Evolutionary conservation across 2,888 invertebrate genomes (phyloP).

Genomic region (Tridacna gigas): DNA sequence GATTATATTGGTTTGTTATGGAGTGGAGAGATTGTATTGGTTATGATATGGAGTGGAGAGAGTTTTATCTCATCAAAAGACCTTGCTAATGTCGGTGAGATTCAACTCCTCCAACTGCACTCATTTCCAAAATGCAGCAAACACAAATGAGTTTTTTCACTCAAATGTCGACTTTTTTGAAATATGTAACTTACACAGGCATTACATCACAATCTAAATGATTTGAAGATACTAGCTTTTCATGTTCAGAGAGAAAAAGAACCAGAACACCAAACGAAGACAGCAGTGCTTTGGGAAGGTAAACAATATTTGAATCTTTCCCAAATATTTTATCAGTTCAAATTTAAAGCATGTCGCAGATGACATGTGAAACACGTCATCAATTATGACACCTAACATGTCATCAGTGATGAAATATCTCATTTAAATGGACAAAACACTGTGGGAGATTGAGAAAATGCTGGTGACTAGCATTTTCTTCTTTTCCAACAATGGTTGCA

Average conservation of each 20-base stretch:
- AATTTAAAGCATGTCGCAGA: neutral
- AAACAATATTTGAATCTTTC: no score
- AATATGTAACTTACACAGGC: no score
- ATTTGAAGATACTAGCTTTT: no score
- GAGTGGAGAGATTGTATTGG: constrained; percentile 27
- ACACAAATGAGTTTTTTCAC: neutral
- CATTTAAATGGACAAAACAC: no score
- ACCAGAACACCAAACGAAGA: no score
- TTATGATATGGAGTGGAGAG: constrained; percentile 83
- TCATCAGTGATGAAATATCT: no score
- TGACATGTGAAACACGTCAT: neutral
- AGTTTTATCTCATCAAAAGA: constrained; percentile 84
- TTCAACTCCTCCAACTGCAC: constrained; percentile 92
- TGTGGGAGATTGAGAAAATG: neutral
- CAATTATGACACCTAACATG: no score
- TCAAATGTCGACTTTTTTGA: no score
- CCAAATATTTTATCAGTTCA: neutral
- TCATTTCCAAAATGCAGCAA: constrained; percentile 82
- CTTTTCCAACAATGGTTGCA: neutral
- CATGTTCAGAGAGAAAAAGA: no score
- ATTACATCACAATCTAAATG: no score
- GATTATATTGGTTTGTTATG: constrained; percentile 31
- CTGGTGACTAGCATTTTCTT: neutral
- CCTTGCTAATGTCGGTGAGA: constrained; percentile 87
- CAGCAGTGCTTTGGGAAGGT: no score